Percentiles rank a stretch among this genome's conserved stretches.
Conservation (phyloP, 2,888 invertebrate genomes). For the Aromia moschata region DNA sequence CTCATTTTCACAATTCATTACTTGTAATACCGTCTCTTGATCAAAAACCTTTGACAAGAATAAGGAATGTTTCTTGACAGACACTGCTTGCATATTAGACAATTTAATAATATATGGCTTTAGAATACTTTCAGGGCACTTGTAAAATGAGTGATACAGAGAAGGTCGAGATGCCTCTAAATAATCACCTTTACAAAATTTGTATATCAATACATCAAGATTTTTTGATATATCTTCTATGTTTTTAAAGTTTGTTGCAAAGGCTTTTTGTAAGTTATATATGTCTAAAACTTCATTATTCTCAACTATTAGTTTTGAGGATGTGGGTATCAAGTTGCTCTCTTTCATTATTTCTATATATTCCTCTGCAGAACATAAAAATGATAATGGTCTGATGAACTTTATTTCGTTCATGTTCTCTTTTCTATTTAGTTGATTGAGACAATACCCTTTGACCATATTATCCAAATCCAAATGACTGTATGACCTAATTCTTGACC, state of each 20-base stretch:
- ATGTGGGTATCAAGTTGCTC: conserved; percentile 9
- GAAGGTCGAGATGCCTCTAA: neutral
- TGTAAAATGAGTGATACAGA: conserved; percentile 10
- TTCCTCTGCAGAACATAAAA: neutral
- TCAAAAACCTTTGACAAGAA: neutral
- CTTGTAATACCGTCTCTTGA: neutral
- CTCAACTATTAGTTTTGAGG: conserved; percentile 2
- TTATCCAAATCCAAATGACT: conserved; percentile 5
- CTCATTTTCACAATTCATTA: neutral
- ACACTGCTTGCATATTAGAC: neutral
- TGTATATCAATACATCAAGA: conserved; percentile 2
- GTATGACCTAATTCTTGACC: neutral
- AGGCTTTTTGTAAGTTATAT: neutral
- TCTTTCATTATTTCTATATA: conserved; percentile 9
- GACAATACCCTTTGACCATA: neutral
- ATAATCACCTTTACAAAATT: conserved; percentile 15
- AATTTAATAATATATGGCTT: neutral
- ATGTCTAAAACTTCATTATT: neutral
- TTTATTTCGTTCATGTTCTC: neutral
- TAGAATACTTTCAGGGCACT: neutral
- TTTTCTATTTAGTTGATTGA: neutral
- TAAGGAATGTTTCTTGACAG: conserved; percentile 13
- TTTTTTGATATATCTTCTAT: neutral
- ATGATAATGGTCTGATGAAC: neutral
- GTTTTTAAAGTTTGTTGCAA: neutral